phyloP scores from a whole-genome alignment of 2,888 invertebrate species.

The Sepiola atlantica region DNA sequence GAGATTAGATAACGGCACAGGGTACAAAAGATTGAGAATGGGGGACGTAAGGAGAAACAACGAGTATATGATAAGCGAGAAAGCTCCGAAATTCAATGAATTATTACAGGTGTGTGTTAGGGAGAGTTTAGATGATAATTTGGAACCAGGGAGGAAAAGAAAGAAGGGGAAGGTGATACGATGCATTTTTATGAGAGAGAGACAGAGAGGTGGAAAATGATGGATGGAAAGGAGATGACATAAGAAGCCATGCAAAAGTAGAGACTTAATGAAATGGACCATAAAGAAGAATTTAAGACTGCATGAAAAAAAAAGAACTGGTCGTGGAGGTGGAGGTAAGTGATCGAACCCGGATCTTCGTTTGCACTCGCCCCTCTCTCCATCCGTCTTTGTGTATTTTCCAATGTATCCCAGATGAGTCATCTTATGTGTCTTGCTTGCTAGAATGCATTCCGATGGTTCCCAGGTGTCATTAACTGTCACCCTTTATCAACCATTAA shows the following conservation, averaged over 20 bases:
- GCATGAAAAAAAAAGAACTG: not conserved
- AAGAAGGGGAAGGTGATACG: not conserved
- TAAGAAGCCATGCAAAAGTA: not conserved
- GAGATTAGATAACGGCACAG: no score
- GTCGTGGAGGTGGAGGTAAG: not conserved
- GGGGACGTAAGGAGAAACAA: no score
- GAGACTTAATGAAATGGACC: not conserved
- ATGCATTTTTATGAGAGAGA: not conserved
- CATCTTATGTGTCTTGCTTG: not conserved
- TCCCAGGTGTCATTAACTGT: conserved; percentile 32
- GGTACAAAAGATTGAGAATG: no score
- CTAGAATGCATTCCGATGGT: not conserved
- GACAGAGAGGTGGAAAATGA: not conserved
- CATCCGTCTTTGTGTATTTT: not conserved
- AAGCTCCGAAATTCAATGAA: no score
- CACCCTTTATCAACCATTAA: conserved; percentile 10
- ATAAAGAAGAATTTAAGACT: not conserved
- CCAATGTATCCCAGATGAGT: not conserved
- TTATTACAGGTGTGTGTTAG: no score
- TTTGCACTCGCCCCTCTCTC: not conserved
- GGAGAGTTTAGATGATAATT: no score
- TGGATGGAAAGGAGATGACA: not conserved
- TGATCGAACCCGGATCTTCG: not conserved
- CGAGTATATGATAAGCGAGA: no score
- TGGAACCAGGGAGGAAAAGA: no score